phyloP scores from a whole-genome alignment of 2,888 invertebrate species.

The Pyrrhia umbra region DNA sequence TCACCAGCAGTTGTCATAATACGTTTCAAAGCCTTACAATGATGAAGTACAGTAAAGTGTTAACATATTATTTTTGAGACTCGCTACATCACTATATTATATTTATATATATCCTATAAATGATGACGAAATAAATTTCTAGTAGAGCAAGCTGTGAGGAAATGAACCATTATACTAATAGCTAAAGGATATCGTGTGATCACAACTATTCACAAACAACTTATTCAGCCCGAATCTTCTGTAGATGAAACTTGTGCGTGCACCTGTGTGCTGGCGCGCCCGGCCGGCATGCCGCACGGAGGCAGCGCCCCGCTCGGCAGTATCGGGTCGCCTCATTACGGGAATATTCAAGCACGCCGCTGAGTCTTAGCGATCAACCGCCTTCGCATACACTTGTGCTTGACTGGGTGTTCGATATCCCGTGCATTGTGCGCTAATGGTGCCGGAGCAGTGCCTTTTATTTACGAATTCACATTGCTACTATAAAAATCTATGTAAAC shows the following conservation, averaged over 20 bases:
- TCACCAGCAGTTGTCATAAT: no score
- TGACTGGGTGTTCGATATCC: constrained; percentile 39
- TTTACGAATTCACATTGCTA: constrained; percentile 1
- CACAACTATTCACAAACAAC: no score
- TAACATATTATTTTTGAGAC: no score
- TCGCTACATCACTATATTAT: no score
- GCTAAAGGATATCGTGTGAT: no score
- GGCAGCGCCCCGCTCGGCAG: constrained; percentile 22
- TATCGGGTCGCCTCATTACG: constrained; percentile 58
- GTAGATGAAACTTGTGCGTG: constrained; percentile 18
- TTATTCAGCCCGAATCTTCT: background rate
- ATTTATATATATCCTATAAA: no score
- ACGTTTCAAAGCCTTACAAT: no score
- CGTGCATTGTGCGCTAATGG: constrained; percentile 1
- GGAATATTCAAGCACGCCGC: constrained; percentile 17
- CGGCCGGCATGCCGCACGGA: constrained; percentile 21
- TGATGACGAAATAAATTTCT: no score
- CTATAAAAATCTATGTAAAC: no score
- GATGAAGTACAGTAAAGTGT: no score
- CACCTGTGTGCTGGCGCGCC: background rate
- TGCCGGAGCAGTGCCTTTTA: background rate
- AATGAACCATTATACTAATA: no score
- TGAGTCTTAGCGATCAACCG: constrained; percentile 10
- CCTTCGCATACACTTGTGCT: background rate
- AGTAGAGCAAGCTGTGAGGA: no score